Evolutionary conservation across 2,797 vertebrate genomes (phyloP).

Genomic region (Adrianichthys oophorus): DNA sequence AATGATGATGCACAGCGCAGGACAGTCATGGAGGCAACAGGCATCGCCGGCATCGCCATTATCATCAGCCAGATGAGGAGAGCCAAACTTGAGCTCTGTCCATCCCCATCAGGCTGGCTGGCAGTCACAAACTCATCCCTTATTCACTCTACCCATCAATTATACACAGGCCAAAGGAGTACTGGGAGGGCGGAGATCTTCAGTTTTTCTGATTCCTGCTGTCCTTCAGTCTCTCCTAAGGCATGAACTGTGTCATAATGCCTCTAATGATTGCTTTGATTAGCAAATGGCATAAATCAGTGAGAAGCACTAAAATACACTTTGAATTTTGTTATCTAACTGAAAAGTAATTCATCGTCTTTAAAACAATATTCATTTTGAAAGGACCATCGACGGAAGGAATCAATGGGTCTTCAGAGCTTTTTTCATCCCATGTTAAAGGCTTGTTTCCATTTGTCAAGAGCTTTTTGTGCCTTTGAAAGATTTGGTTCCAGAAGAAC

Average conservation of each 20-base stretch:
- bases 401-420: too few relatives aligned
- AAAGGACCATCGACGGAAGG: too few relatives aligned
- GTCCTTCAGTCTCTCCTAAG: slow-evolving; percentile 42
- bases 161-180: slow-evolving; percentile 76
- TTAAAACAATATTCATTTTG: too few relatives aligned
- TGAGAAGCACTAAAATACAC: slow-evolving; percentile 6
- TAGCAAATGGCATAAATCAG: slow-evolving; percentile 43
- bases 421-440: too few relatives aligned
- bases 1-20: slow-evolving; percentile 27
- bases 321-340: too few relatives aligned
- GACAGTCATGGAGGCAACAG: slow-evolving; percentile 34
- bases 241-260: slow-evolving; percentile 52
- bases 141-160: slow-evolving; percentile 74
- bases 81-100: slow-evolving; percentile 72
- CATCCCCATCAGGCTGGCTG: slow-evolving; percentile 68
- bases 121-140: slow-evolving; percentile 75
- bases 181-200: slow-evolving; percentile 65
- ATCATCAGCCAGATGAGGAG: slow-evolving; percentile 68
- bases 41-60: slow-evolving; percentile 48
- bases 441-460: too few relatives aligned
- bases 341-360: too few relatives aligned
- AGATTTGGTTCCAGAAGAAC: too few relatives aligned
- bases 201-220: slow-evolving; percentile 35
- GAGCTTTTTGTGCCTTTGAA: too few relatives aligned
- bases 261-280: slow-evolving; percentile 28